Evolutionary conservation across 2,113 vertebrate species (phyloP).

Genomic region (Halcyon senegalensis): DNA sequence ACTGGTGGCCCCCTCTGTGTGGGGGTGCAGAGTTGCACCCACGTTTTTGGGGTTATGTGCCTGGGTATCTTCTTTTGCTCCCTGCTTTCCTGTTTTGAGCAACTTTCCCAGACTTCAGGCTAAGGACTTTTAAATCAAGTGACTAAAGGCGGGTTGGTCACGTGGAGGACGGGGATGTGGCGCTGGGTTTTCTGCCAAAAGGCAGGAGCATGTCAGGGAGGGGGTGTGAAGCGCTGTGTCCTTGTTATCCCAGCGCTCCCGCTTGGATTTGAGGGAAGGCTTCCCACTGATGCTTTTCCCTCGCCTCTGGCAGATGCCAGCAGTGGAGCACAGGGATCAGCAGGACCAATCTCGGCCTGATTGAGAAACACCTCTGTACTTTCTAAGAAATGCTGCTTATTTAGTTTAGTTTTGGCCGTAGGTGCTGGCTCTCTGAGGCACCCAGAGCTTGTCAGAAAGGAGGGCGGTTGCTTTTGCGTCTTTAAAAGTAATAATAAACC

Average conservation of each 20-base stretch:
- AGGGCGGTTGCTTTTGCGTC: neutral
- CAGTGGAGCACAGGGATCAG: neutral
- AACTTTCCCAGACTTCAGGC: neutral
- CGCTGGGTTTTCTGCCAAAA: neutral
- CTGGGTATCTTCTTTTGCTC: neutral
- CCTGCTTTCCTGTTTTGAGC: too few relatives aligned
- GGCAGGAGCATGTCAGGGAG: fast-evolving
- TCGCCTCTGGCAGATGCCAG: fast-evolving
- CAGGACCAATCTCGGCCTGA: fast-evolving
- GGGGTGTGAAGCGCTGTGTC: neutral
- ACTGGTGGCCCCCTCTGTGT: fast-evolving
- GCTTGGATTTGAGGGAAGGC: neutral
- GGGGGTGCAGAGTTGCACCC: neutral
- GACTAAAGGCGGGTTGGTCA: neutral
- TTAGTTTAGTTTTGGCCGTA: neutral
- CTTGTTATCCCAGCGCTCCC: fast-evolving
- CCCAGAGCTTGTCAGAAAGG: fast-evolving
- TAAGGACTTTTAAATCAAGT: neutral
- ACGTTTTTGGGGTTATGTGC: neutral
- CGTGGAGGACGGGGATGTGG: neutral
- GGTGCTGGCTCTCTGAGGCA: fast-evolving
- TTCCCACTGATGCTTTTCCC: neutral
- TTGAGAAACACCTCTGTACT: neutral
- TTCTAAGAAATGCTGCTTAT: neutral
- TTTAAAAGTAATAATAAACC: neutral